Evolutionary conservation across 1,140 invertebrate species (phyloP).

Genomic region (Leptonema lineaticorne): DNA sequence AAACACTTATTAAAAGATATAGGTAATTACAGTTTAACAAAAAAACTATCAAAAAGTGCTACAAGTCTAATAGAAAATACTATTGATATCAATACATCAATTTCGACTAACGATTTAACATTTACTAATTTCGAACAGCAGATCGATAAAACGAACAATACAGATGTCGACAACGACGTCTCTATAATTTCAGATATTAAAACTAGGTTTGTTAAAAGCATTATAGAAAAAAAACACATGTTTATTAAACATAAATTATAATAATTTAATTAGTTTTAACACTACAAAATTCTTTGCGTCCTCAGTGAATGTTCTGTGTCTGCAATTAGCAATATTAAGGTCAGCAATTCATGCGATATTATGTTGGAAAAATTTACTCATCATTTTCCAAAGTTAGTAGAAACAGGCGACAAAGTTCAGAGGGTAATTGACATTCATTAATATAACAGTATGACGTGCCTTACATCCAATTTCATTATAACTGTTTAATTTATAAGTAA

Average conservation of each 20-base stretch:
- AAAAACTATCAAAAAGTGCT: conserved; percentile 32
- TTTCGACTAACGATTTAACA: conserved; percentile 38
- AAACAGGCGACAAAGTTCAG: conserved; percentile 59
- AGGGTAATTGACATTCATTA: conserved; percentile 53
- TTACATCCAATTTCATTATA: too few relatives aligned
- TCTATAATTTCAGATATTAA: conserved; percentile 39
- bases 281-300: too few relatives aligned
- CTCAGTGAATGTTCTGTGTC: too few relatives aligned
- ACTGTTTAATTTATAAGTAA: too few relatives aligned
- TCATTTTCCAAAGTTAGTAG: conserved; percentile 55
- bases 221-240: too few relatives aligned
- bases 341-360: conserved; percentile 48
- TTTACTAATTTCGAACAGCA: background rate
- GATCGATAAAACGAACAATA: background rate
- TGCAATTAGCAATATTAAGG: too few relatives aligned
- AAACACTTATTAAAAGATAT: conserved; percentile 5
- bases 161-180: conserved; percentile 42
- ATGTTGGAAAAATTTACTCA: conserved; percentile 61
- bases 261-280: too few relatives aligned
- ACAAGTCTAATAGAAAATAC: conserved; percentile 31
- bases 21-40: background rate
- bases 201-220: conserved; percentile 9
- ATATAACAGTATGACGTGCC: too few relatives aligned
- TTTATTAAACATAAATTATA: too few relatives aligned
- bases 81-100: background rate